Evolutionary conservation across 1,140 invertebrate species (phyloP).

Genomic region (Philopotamus ludificatus): DNA sequence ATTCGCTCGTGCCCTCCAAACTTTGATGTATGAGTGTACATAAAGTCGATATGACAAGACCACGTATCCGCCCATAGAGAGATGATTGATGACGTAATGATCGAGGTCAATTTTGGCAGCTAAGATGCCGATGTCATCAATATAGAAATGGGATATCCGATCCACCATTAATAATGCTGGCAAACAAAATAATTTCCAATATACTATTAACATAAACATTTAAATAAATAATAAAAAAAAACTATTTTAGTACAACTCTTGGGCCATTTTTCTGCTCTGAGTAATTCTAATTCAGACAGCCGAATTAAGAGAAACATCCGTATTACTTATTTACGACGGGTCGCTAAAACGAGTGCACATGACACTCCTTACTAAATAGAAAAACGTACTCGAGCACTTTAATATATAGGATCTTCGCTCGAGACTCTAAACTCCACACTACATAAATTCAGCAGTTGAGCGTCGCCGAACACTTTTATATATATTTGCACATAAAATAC

Average conservation of each 20-base stretch:
- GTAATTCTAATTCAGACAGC: not conserved
- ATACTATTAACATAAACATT: not conserved
- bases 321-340: not conserved
- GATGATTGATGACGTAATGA: constrained; percentile 29
- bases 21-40: constrained; percentile 18
- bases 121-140: not conserved
- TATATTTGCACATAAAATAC: constrained; percentile 15
- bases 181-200: not conserved
- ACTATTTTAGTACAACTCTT: no score
- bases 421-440: constrained; percentile 11
- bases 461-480: constrained; percentile 1
- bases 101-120: constrained; percentile 25
- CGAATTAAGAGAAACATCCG: not conserved
- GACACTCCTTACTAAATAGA: not conserved
- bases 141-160: constrained; percentile 2
- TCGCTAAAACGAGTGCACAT: not conserved
- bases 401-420: not conserved
- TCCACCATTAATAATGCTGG: not conserved
- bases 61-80: constrained; percentile 14
- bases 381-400: not conserved
- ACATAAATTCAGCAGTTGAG: constrained; percentile 8
- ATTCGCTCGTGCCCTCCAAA: no score
- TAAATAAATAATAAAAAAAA: not conserved
- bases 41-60: constrained; percentile 21
- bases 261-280: no score